Base-by-base conservation (phyloP, 2,888 invertebrate species). In the Meteorus cinctellus region DNA sequence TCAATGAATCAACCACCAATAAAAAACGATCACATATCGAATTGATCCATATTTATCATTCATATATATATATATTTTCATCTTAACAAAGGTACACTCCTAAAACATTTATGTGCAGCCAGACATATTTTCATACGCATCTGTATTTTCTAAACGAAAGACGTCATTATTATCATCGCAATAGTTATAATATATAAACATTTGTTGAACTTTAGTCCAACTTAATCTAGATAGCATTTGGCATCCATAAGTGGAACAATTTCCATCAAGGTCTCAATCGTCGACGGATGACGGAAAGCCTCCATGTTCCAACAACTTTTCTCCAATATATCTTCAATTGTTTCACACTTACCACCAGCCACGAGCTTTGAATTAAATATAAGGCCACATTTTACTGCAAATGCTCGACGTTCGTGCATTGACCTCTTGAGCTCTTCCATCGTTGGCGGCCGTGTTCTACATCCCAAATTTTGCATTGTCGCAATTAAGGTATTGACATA, bases 201-300 rank as follows among this genome's bases (percentile, higher is more conserved):
- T 68, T 68, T 27, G 8, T 48, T 41, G 14, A 27, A n/a, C 36
- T 8, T 29, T 34, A 10, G 51, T 19, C 41, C 0, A 2, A 16
- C 0, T 81, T 19, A 83, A 76, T 84, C 82, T 0, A 86, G 77
- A 65, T 84, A 83, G 12, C 81, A 82, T 24, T 65, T 79, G 36
- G 79, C 69, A 8, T 84, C 70, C 80, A 84, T 76, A 8, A 77
- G n/a, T 0, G 80, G 77, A 1, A 86, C 74, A 59, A 82, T 74
- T 65, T 82, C 84, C 16, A 10, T 65, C 10, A 80, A 24, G 4
- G 77, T 51, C 34, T 69, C 75, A 10, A 78, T 63, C 1, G 80
- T 78, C 10, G 66, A 27, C 0, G 81, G 80, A 67, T 82, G 82
- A n/a, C 77, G 80, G 24, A 85, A 82, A 4, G 81, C 76, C 51